Percentiles rank a stretch among this genome's conserved stretches.
Evolutionary conservation across 92 coral and sea anemone species (phyloP).

Genomic region (Siderastrea radians): DNA sequence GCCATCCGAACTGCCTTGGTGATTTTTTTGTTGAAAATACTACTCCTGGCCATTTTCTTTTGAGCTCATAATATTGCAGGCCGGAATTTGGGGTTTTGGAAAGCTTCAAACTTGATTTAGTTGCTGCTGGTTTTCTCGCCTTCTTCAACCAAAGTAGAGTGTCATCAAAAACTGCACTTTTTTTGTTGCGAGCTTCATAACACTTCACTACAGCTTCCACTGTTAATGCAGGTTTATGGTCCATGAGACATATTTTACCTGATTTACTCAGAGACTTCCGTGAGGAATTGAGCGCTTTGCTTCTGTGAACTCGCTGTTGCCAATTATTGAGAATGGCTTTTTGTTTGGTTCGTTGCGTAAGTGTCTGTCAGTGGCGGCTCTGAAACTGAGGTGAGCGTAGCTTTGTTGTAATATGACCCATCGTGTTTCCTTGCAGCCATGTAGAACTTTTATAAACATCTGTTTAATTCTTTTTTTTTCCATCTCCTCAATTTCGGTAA

Average conservation of each 20-base stretch:
- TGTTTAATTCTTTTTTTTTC: neutral
- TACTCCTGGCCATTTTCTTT: too few species aligned
- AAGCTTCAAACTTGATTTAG: conserved; percentile 4
- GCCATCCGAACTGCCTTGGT: too few species aligned
- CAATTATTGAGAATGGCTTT: conserved; percentile 52
- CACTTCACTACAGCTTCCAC: conserved; percentile 29
- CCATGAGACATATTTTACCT: conserved; percentile 38
- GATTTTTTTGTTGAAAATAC: too few species aligned
- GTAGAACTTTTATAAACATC: neutral
- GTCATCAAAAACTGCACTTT: conserved; percentile 53
- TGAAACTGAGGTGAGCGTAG: conserved; percentile 15
- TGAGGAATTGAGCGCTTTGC: conserved; percentile 30
- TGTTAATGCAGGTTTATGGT: conserved; percentile 37
- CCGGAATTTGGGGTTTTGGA: neutral
- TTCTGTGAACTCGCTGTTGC: conserved; percentile 40
- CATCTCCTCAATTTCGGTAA: neutral
- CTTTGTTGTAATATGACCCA: neutral
- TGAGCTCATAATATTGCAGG: too few species aligned
- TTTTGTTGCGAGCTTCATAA: conserved; percentile 43
- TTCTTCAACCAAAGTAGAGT: conserved; percentile 58
- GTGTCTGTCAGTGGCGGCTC: conserved; percentile 47
- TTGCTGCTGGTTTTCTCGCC: conserved; percentile 53
- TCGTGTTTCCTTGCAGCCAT: too few species aligned
- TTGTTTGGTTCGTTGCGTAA: conserved; percentile 47
- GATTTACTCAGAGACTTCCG: neutral